Evolutionary conservation across 2,797 vertebrate genomes (phyloP).

Genomic region (Sciurus vulgaris): DNA sequence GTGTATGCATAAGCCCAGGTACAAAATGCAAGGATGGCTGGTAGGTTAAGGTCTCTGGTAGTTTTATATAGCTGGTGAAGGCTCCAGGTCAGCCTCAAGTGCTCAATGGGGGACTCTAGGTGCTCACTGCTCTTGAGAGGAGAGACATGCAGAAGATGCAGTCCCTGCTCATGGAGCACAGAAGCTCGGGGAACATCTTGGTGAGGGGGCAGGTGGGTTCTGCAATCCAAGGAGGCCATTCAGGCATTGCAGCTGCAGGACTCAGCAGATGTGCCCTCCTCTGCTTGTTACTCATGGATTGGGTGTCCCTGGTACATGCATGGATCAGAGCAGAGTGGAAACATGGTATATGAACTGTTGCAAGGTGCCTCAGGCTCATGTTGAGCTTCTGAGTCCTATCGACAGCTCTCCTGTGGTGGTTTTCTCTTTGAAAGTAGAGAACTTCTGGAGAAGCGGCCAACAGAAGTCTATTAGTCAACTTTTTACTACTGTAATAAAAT

Average conservation of each 20-base stretch:
- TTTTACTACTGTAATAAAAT: background rate
- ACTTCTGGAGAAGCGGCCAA: background rate
- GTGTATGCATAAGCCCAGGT: background rate
- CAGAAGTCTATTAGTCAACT: background rate
- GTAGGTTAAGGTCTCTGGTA: background rate
- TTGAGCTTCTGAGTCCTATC: background rate
- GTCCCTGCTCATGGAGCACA: accelerated
- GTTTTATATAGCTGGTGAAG: background rate
- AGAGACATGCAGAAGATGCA: background rate
- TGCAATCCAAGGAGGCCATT: background rate
- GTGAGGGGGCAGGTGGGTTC: background rate
- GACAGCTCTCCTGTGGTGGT: background rate
- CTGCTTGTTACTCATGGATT: accelerated
- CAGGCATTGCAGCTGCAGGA: background rate
- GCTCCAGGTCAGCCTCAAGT: background rate
- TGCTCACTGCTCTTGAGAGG: background rate
- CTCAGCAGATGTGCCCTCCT: accelerated
- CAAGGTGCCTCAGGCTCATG: background rate
- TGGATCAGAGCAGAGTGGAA: background rate
- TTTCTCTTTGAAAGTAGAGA: background rate
- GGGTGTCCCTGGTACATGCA: background rate
- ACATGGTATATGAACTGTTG: accelerated
- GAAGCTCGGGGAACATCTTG: background rate
- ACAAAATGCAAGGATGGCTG: background rate
- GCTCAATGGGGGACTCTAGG: no score